Percentiles rank a stretch among this genome's conserved stretches.
These are phyloP conservation scores for Cryptus viduatorius DNA, from an alignment of 2,888 invertebrate species.

Conservation along the genomic window DNA sequence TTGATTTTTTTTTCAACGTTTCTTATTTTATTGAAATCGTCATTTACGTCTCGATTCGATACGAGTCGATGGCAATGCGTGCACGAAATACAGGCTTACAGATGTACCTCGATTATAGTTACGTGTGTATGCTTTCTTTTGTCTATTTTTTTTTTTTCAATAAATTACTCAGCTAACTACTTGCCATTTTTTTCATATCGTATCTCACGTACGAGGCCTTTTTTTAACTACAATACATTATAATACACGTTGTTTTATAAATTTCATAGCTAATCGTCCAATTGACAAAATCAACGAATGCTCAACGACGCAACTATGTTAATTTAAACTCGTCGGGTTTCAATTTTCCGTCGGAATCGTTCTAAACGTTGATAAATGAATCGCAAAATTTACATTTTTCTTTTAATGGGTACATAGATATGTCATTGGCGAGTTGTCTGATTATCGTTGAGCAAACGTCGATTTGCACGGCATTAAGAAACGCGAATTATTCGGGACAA, in stretches of 20 bases:
- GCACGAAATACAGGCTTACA: slow-evolving; percentile 53
- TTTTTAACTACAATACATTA: slow-evolving; percentile 40
- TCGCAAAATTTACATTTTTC: slow-evolving; percentile 40
- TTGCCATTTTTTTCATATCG: slow-evolving; percentile 24
- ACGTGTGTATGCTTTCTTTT: slow-evolving; percentile 21
- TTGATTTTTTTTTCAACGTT: slow-evolving; percentile 13
- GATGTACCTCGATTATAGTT: slow-evolving; percentile 50
- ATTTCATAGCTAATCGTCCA: slow-evolving; percentile 25
- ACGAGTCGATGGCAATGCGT: slow-evolving; percentile 60
- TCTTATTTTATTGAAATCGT: slow-evolving; percentile 7
- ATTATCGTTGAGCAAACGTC: slow-evolving; percentile 10
- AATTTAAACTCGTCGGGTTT: slow-evolving; percentile 7
- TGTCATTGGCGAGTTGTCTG: slow-evolving; percentile 9
- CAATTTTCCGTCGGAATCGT: neutral
- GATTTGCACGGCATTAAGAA: slow-evolving; percentile 2
- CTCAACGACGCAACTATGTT: slow-evolving; percentile 1
- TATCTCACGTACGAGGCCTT: slow-evolving; percentile 55
- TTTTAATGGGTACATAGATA: slow-evolving; percentile 22
- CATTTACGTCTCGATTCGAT: slow-evolving; percentile 58
- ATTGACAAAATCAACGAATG: neutral
- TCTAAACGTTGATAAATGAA: slow-evolving; percentile 19
- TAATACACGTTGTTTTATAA: slow-evolving; percentile 23
- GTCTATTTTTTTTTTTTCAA: slow-evolving; percentile 5
- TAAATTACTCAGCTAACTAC: neutral
- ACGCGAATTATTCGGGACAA: slow-evolving; percentile 12